Evolutionary conservation across 2,113 vertebrate species (phyloP).

Genomic region (Hemiprocne comata): DNA sequence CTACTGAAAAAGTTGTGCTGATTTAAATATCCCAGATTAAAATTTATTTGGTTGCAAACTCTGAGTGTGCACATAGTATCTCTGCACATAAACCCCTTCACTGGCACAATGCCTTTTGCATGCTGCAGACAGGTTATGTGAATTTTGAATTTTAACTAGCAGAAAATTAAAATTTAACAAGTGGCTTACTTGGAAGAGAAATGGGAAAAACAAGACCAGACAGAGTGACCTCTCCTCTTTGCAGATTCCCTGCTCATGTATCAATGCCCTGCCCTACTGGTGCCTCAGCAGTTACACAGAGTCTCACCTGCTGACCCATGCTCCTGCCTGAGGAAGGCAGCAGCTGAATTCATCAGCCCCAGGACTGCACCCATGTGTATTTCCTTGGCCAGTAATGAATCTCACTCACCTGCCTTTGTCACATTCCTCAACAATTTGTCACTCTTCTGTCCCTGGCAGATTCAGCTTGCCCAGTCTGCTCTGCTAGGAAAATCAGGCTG

Average conservation of each 20-base stretch:
- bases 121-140: constrained; percentile 31
- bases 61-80: neutral
- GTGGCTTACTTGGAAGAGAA: neutral
- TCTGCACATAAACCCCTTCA: constrained; percentile 32
- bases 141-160: constrained; percentile 55
- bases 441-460: neutral
- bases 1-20: neutral
- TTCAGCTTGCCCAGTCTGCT: neutral
- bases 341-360: neutral
- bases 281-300: neutral
- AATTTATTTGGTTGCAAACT: constrained; percentile 29
- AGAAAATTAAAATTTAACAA: constrained; percentile 64
- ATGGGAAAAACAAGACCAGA: neutral
- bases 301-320: neutral
- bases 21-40: constrained; percentile 29
- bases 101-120: constrained; percentile 46
- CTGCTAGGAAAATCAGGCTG: neutral
- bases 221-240: neutral
- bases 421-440: neutral
- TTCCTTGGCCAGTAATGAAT: neutral
- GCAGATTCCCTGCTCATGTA: neutral
- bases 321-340: neutral
- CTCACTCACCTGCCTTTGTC: neutral
- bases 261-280: rapidly evolving
- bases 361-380: neutral